These are phyloP conservation scores for Trisateles emortualis DNA, from an alignment of 2,888 invertebrate genomes.

Conservation along the genomic window DNA sequence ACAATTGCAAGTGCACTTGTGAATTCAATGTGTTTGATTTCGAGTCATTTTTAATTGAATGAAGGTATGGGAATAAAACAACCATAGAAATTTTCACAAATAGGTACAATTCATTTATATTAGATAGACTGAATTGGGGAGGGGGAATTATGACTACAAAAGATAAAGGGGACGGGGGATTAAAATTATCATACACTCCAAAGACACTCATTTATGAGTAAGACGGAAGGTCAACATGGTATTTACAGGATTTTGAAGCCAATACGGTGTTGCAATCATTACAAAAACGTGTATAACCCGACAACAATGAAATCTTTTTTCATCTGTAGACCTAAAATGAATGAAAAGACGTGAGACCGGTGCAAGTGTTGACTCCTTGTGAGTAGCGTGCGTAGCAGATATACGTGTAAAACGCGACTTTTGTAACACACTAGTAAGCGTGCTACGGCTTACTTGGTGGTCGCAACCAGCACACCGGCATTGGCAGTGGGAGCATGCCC, in stretches of 20 bases:
- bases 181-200: not conserved
- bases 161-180: too few species aligned
- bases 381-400: conserved; percentile 57
- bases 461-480: conserved; percentile 82
- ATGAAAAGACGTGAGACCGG: conserved; percentile 42
- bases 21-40: conserved; percentile 20
- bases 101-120: too few species aligned
- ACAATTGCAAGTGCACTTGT: conserved; percentile 29
- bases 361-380: conserved; percentile 50
- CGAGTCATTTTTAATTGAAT: conserved; percentile 1
- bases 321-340: conserved; percentile 1
- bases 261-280: conserved; percentile 8
- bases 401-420: conserved; percentile 51
- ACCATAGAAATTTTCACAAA: too few species aligned
- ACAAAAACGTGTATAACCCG: conserved; percentile 1
- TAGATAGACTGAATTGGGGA: too few species aligned
- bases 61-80: not conserved
- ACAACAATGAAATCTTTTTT: not conserved
- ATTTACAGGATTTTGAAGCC: conserved; percentile 3
- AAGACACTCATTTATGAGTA: conserved; percentile 1
- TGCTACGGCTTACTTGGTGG: conserved; percentile 84
- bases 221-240: not conserved
- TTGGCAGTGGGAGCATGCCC: conserved; percentile 83
- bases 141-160: too few species aligned
- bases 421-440: conserved; percentile 73